Conservation (phyloP, 2,888 invertebrate genomes). For the Galerucella pusilla region DNA sequence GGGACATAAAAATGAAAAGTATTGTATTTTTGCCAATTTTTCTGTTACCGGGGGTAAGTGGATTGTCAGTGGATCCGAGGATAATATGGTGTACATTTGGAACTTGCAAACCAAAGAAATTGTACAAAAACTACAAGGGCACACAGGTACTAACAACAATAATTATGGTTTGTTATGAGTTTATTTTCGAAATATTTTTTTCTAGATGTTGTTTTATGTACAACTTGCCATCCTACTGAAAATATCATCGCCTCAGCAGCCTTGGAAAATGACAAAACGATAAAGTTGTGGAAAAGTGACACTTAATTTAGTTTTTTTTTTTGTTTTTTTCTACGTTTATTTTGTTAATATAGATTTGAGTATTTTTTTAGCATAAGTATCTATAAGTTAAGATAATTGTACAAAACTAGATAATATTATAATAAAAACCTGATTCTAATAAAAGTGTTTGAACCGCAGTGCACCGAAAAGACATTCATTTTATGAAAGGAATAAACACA, state of each 20-base stretch:
- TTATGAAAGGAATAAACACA: too few species aligned
- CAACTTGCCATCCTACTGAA: slow-evolving; percentile 98
- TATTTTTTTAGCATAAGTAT: slow-evolving; percentile 25
- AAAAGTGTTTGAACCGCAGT: background rate
- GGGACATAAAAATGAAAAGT: slow-evolving; percentile 99
- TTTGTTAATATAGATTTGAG: slow-evolving; percentile 17
- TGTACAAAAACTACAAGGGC: slow-evolving; percentile 96
- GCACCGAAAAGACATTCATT: background rate
- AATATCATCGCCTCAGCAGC: slow-evolving; percentile 99
- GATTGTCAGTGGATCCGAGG: slow-evolving; percentile 99
- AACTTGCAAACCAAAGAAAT: slow-evolving; percentile 99
- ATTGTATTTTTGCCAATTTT: slow-evolving; percentile 99
- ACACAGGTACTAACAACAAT: slow-evolving; percentile 78
- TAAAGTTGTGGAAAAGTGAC: slow-evolving; percentile 99
- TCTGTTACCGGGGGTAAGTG: slow-evolving; percentile 99
- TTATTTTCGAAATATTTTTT: slow-evolving; percentile 45
- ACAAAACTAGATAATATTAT: slow-evolving; percentile 6
- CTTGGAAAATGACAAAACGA: slow-evolving; percentile 98
- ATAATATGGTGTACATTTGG: slow-evolving; percentile 99
- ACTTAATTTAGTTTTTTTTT: slow-evolving; percentile 68
- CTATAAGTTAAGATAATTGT: slow-evolving; percentile 18
- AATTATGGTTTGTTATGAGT: background rate
- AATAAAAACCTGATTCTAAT: background rate
- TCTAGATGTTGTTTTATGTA: slow-evolving; percentile 90
- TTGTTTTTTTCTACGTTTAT: slow-evolving; percentile 16